phyloP scores from a whole-genome alignment of 1,140 invertebrate species.

The Trachymyrmex septentrionalis region DNA sequence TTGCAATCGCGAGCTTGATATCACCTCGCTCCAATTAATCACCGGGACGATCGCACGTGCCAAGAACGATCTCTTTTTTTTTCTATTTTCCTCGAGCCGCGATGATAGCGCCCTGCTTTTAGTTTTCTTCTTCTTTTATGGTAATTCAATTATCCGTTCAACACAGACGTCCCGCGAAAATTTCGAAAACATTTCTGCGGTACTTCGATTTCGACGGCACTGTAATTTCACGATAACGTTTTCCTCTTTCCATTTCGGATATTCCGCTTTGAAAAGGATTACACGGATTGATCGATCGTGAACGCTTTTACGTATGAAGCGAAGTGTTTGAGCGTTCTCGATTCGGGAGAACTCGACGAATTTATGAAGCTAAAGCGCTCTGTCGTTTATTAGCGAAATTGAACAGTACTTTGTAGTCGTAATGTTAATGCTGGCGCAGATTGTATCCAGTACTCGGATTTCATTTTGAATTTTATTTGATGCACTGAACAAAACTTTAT shows the following conservation, averaged over 20 bases:
- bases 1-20: slow-evolving; percentile 28
- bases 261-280: neutral
- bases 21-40: slow-evolving; percentile 53
- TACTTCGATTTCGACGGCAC: neutral
- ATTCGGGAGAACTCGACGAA: neutral
- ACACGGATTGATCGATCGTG: neutral
- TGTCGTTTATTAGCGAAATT: slow-evolving; percentile 10
- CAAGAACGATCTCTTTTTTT: slow-evolving; percentile 34
- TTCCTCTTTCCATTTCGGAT: neutral
- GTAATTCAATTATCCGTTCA: slow-evolving; percentile 41
- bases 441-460: neutral
- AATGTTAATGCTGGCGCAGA: neutral
- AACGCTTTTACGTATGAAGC: neutral
- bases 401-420: neutral
- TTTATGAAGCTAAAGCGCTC: neutral
- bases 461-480: neutral
- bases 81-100: neutral
- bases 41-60: slow-evolving; percentile 36
- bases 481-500: neutral
- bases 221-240: slow-evolving; percentile 3
- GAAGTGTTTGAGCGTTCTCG: neutral
- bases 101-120: neutral
- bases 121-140: neutral
- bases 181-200: neutral
- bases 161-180: slow-evolving; percentile 19